These are phyloP conservation scores for Lepus oiostolus DNA, from an alignment of 2,797 vertebrate species.

Conservation along the genomic window DNA sequence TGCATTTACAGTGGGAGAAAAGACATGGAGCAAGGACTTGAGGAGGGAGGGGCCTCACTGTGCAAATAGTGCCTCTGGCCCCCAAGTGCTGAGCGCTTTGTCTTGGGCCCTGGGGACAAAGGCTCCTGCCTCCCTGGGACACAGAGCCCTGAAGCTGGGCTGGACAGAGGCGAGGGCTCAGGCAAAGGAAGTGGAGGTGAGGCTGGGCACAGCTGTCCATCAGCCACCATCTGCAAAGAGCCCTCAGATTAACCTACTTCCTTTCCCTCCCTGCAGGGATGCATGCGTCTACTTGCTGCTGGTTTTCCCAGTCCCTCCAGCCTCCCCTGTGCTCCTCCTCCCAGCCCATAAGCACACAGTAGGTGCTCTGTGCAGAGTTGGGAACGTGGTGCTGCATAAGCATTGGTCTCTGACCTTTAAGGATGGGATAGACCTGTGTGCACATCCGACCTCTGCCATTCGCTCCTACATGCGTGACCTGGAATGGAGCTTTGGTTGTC, in stretches of 20 bases:
- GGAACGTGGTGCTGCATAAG: fast-evolving
- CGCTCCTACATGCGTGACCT: fast-evolving
- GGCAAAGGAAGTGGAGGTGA: background rate
- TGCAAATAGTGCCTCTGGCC: background rate
- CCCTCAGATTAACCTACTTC: too few species aligned
- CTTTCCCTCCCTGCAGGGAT: too few species aligned
- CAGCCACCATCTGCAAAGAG: too few species aligned
- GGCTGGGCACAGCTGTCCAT: background rate
- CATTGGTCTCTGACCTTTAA: background rate
- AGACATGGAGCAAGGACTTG: fast-evolving
- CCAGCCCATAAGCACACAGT: background rate
- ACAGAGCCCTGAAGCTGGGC: background rate
- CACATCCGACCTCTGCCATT: background rate
- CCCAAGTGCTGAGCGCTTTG: background rate
- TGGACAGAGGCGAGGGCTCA: background rate
- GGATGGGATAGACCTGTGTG: background rate
- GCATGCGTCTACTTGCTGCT: too few species aligned
- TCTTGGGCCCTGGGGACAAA: background rate
- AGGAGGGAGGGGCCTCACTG: background rate
- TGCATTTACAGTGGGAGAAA: background rate
- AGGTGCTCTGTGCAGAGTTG: background rate
- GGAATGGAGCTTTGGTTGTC: background rate
- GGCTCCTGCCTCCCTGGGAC: background rate
- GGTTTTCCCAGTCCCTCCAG: too few species aligned
- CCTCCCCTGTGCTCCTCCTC: background rate